Evolutionary conservation across 2,888 invertebrate species (phyloP).

Genomic region (Drosophila suboccidentalis): DNA sequence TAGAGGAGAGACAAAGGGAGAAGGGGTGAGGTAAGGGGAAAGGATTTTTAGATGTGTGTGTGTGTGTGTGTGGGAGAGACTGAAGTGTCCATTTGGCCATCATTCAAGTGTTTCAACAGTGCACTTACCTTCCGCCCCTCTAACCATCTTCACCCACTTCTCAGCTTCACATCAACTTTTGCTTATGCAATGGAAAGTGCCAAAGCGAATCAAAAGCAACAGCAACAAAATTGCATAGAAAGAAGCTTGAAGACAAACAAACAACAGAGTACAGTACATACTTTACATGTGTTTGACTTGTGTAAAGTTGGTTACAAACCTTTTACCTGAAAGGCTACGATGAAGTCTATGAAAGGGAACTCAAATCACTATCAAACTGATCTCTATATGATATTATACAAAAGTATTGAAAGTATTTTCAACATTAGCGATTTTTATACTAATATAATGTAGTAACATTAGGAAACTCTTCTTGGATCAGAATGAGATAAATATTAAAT

Average conservation of each 20-base stretch:
- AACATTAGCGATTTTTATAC: neutral
- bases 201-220: constrained; percentile 58
- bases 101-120: constrained; percentile 45
- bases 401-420: neutral
- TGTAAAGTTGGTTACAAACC: neutral
- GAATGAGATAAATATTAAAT: neutral
- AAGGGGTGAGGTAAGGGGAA: neutral
- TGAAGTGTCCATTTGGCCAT: constrained; percentile 52
- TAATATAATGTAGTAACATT: too few relatives aligned
- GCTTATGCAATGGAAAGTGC: constrained; percentile 78
- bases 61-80: constrained; percentile 4
- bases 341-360: neutral
- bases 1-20: neutral
- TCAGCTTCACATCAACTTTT: constrained; percentile 59
- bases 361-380: neutral
- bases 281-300: constrained; percentile 2
- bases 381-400: neutral
- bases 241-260: constrained; percentile 27
- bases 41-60: neutral
- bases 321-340: neutral
- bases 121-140: constrained; percentile 15
- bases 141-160: constrained; percentile 53
- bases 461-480: too few relatives aligned
- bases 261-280: neutral
- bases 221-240: constrained; percentile 33